phyloP scores from a whole-genome alignment of 2,113 vertebrate genomes.

The Eptatretus burgeri region DNA sequence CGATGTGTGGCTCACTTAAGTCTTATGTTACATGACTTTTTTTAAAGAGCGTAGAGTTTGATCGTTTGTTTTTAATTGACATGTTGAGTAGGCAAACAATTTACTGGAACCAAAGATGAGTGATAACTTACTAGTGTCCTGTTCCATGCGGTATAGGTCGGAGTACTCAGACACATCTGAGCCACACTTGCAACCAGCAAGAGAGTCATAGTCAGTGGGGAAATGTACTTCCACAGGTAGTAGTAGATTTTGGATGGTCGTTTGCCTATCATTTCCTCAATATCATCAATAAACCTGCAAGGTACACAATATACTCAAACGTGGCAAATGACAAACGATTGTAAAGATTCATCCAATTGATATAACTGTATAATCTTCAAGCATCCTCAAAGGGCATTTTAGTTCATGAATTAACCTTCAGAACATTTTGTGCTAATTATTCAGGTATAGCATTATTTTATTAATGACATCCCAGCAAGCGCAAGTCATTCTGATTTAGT shows the following conservation, averaged over 20 bases:
- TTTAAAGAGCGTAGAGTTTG: not conserved
- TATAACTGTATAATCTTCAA: no score
- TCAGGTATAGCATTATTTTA: no score
- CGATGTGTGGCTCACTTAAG: not conserved
- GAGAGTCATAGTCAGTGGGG: constrained; percentile 38
- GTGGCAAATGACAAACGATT: not conserved
- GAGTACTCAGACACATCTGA: constrained; percentile 52
- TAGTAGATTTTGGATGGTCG: constrained; percentile 57
- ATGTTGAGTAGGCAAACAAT: not conserved
- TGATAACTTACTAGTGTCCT: constrained; percentile 35
- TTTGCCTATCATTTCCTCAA: constrained; percentile 87
- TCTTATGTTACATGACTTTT: not conserved
- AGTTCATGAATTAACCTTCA: no score
- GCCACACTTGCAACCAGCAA: constrained; percentile 40
- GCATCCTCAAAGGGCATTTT: no score
- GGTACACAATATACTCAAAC: constrained; percentile 11
- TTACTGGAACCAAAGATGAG: not conserved
- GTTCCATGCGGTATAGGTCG: constrained; percentile 68
- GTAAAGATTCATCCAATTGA: no score
- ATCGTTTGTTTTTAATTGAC: constrained; percentile 1
- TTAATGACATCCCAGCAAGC: no score
- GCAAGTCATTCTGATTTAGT: no score
- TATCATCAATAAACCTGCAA: constrained; percentile 73
- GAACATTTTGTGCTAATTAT: no score
- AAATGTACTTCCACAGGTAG: constrained; percentile 90